Conservation (phyloP, 1,140 invertebrate species). For the Tribolium madens region DNA sequence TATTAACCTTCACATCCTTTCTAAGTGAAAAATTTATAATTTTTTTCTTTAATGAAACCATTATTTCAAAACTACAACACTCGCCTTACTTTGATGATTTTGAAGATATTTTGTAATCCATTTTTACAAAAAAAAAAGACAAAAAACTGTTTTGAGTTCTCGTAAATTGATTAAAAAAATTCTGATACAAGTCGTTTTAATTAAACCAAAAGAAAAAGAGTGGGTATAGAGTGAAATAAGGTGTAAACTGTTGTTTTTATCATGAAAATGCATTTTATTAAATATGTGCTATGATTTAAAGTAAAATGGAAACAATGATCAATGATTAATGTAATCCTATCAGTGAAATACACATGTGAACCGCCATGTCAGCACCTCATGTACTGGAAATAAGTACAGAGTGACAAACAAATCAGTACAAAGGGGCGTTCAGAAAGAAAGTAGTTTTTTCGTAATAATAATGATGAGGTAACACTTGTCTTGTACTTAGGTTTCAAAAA, state of each 20-base stretch:
- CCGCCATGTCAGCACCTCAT: constrained; percentile 59
- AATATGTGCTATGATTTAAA: constrained; percentile 72
- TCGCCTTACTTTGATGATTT: too few relatives aligned
- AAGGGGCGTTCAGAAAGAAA: constrained; percentile 40
- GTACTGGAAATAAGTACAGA: constrained; percentile 47
- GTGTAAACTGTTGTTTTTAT: constrained; percentile 38
- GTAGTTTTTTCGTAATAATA: constrained; percentile 40
- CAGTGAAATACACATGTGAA: constrained; percentile 67
- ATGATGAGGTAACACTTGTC: constrained; percentile 72
- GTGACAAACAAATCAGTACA: constrained; percentile 57
- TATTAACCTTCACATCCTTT: too few relatives aligned
- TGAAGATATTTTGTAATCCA: too few relatives aligned
- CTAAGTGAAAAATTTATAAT: too few relatives aligned
- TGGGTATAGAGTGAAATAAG: too few relatives aligned
- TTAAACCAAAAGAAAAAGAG: too few relatives aligned
- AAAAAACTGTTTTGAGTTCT: too few relatives aligned
- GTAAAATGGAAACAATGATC: constrained; percentile 70
- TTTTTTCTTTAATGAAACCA: too few relatives aligned
- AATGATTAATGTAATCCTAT: constrained; percentile 63
- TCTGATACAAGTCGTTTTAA: too few relatives aligned
- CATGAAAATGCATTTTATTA: constrained; percentile 73
- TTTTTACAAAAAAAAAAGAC: too few relatives aligned
- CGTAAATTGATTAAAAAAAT: too few relatives aligned
- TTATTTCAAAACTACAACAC: too few relatives aligned
- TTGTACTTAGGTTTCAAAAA: constrained; percentile 71